Conservation (phyloP, 1,140 invertebrate genomes). For the Achroia grisella region DNA sequence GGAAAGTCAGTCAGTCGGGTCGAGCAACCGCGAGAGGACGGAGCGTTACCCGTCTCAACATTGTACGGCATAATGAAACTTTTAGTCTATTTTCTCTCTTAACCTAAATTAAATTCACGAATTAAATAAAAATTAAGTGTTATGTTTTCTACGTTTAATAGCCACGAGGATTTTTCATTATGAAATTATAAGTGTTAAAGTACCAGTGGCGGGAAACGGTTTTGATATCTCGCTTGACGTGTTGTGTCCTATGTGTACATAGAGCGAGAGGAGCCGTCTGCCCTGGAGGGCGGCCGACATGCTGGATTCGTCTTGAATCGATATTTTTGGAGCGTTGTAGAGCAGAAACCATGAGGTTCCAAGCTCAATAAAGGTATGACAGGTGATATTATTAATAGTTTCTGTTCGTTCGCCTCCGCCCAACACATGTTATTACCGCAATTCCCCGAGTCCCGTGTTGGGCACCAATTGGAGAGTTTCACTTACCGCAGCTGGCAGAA, state of each 20-base stretch:
- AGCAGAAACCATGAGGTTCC: conserved; percentile 64
- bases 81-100: conserved; percentile 49
- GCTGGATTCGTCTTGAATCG: conserved; percentile 71
- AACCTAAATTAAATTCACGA: conserved; percentile 25
- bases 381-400: conserved; percentile 38
- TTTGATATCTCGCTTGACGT: conserved; percentile 71
- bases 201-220: conserved; percentile 71
- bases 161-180: conserved; percentile 9
- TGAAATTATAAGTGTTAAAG: conserved; percentile 47
- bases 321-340: conserved; percentile 69
- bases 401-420: conserved; percentile 14
- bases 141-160: conserved; percentile 15
- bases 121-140: conserved; percentile 7
- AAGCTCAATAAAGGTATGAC: conserved; percentile 64
- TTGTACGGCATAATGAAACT: conserved; percentile 47
- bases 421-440: conserved; percentile 6
- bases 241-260: conserved; percentile 71
- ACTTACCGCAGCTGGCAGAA: not conserved
- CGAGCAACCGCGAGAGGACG: conserved; percentile 48
- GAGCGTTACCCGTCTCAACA: conserved; percentile 29
- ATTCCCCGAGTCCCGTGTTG: conserved; percentile 15
- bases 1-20: conserved; percentile 67
- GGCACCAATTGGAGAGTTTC: conserved; percentile 12
- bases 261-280: conserved; percentile 65
- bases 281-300: conserved; percentile 70